phyloP scores from a whole-genome alignment of 2,888 invertebrate genomes.

The Phengaris alcon region DNA sequence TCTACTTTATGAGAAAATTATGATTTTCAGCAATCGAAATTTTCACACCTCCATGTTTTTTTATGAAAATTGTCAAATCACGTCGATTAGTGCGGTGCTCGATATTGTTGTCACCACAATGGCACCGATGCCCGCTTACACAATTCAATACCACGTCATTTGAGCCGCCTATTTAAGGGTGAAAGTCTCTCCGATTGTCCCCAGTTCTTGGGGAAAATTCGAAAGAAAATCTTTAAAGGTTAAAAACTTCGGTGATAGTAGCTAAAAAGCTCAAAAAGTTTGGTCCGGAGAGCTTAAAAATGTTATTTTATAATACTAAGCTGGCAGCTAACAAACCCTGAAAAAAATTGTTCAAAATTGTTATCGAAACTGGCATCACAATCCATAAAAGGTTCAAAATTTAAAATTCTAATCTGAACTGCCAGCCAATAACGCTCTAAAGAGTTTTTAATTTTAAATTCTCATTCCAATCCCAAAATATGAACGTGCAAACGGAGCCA shows the following conservation, averaged over 20 bases:
- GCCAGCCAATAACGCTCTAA: too few relatives aligned
- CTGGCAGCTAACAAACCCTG: background rate
- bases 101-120: slow-evolving; percentile 69
- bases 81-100: slow-evolving; percentile 75
- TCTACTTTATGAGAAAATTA: background rate
- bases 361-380: background rate
- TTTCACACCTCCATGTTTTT: slow-evolving; percentile 39
- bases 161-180: slow-evolving; percentile 67
- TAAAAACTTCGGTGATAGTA: too few relatives aligned
- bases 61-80: slow-evolving; percentile 65
- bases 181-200: slow-evolving; percentile 46
- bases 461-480: slow-evolving; percentile 34
- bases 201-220: slow-evolving; percentile 64
- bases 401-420: background rate
- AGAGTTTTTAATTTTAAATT: background rate
- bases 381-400: background rate
- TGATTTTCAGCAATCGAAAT: background rate
- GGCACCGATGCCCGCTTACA: slow-evolving; percentile 56
- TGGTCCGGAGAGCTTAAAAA: background rate
- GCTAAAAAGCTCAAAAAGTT: background rate
- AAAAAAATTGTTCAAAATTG: background rate
- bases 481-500: slow-evolving; percentile 67
- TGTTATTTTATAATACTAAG: background rate
- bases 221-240: slow-evolving; percentile 44
- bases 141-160: slow-evolving; percentile 66